These are phyloP conservation scores for Acanthis flammea DNA, from an alignment of 2,797 vertebrate species.

Conservation along the genomic window DNA sequence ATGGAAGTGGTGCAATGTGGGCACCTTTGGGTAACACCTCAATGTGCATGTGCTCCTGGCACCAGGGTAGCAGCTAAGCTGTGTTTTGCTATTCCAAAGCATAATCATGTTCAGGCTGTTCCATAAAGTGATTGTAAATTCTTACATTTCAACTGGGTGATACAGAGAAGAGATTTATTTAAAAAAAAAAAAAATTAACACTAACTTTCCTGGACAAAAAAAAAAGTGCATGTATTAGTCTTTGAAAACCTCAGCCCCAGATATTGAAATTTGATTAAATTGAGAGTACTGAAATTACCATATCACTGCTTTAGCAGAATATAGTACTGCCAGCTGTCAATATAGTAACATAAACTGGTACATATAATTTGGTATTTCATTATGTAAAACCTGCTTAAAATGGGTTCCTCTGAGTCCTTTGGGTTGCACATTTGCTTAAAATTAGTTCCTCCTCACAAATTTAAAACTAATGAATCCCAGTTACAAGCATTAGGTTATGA, in stretches of 20 bases:
- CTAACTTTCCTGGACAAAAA: background rate
- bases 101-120: background rate
- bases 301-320: background rate
- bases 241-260: background rate
- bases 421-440: background rate
- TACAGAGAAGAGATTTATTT: background rate
- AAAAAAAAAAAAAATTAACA: too few relatives aligned
- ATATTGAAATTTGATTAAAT: background rate
- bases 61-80: background rate
- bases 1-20: background rate
- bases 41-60: background rate
- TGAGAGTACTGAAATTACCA: background rate
- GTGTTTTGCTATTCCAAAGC: background rate
- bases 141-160: background rate
- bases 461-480: background rate
- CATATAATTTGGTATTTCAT: background rate
- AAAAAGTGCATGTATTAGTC: background rate
- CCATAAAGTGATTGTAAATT: background rate
- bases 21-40: background rate
- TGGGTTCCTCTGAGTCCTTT: background rate
- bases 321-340: background rate
- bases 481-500: background rate
- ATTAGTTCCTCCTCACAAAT: background rate
- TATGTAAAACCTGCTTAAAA: background rate
- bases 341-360: background rate